phyloP scores from a whole-genome alignment of 2,888 invertebrate genomes.

The Pyrochroa serraticornis region DNA sequence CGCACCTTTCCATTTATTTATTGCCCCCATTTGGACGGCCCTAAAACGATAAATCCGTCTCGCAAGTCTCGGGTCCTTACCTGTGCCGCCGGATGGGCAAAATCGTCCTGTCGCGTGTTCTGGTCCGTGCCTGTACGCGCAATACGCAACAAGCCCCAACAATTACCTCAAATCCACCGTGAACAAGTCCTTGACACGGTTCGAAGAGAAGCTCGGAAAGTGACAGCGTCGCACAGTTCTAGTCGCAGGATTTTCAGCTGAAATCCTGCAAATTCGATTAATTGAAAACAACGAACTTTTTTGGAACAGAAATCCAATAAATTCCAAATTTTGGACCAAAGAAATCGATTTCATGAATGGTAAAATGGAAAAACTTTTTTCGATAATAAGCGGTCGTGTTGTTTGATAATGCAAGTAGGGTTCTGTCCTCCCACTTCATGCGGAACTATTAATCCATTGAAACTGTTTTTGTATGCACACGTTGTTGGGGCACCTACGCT shows the following conservation, averaged over 20 bases:
- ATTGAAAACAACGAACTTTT: too few species aligned
- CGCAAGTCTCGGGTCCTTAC: constrained; percentile 8
- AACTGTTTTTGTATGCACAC: constrained; percentile 12
- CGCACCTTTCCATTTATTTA: too few species aligned
- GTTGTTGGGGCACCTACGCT: constrained; percentile 11
- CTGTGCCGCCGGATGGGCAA: neutral
- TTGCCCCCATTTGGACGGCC: constrained; percentile 5
- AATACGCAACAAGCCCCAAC: constrained; percentile 16
- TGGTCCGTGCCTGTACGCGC: constrained; percentile 7
- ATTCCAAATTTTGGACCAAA: too few species aligned
- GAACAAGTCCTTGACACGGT: constrained; percentile 21
- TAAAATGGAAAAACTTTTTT: constrained; percentile 4
- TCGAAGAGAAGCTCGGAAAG: constrained; percentile 14
- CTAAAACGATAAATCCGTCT: constrained; percentile 9
- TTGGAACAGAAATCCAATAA: too few species aligned
- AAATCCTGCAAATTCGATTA: constrained; percentile 4
- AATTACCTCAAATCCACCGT: constrained; percentile 22
- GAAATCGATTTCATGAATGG: too few species aligned
- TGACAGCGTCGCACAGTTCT: constrained; percentile 19
- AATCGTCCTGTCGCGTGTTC: constrained; percentile 14
- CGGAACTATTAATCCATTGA: constrained; percentile 17
- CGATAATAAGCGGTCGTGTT: too few species aligned
- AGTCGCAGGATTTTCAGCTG: constrained; percentile 16
- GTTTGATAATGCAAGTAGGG: neutral
- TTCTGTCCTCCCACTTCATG: neutral